Base-by-base conservation (phyloP, 2,888 invertebrate genomes). In the Eupeodes latifasciatus region DNA sequence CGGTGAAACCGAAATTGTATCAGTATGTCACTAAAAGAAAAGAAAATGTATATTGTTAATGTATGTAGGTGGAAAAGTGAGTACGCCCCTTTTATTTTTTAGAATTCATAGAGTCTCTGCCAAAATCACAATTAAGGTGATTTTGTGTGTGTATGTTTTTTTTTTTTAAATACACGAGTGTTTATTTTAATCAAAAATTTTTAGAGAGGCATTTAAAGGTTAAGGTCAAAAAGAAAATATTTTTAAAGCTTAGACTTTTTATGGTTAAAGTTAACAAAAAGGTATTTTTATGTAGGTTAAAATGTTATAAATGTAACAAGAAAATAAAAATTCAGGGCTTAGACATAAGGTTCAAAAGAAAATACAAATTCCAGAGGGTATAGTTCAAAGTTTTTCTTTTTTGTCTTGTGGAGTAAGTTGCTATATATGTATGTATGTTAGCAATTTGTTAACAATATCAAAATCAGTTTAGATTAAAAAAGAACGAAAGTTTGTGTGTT, bases 41-140 rank as follows among this genome's bases (percentile, higher is more conserved):
- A n/a, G 19, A 4, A 67, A 51, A 36, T n/a, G n/a, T n/a, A n/a
- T 49, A 27, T 27, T 51, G 34, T 51, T 36, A 51, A 5, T 9
- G 51, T 16, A 5, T 9, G 51, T 16, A 11, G n/a, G 34, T 51
- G 49, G n/a, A 14, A n/a, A 36, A 40, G 3, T 40, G 5, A 53
- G 6, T 36, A 34, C 4, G 4, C 9, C 19, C 12, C 27, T 19
- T 14, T 66, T 66, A 47, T 19, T 14, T 66, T 47, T 5, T 27
- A 14, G 11, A 36, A 67, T 53, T 51, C 16, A 67, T 67, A 51
- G 49, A 67, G 34, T 51, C 49, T 49, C 5, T 34, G 34, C 49
- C 51, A 51, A 67, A 49, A 67, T 51, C 51, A 34, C 14, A 66
- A 66, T 27, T 9, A 9, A 9, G 1, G 12, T 0, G 0, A 16